Conservation (phyloP, 2,797 vertebrate species). For the Graptemys geographica region DNA sequence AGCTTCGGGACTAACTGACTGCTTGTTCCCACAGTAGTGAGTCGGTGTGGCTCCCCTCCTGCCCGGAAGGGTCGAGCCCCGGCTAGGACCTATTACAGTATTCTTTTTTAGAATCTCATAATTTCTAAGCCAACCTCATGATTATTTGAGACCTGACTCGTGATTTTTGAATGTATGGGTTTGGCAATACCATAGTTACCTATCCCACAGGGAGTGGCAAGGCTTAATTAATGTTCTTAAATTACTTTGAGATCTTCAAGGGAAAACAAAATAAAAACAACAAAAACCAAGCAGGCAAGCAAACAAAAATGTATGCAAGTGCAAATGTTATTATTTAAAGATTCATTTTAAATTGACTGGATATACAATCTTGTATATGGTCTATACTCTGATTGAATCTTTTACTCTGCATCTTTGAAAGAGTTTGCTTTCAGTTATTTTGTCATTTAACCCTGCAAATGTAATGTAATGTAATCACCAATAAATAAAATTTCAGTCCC, state of each 20-base stretch:
- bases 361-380: background rate
- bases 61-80: too few relatives aligned
- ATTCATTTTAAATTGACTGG: background rate
- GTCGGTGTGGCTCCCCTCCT: too few relatives aligned
- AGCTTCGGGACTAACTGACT: too few relatives aligned
- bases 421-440: background rate
- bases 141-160: background rate
- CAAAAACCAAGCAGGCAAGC: background rate
- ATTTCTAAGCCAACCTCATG: background rate
- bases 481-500: slow-evolving; percentile 50
- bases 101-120: background rate
- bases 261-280: too few relatives aligned
- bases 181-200: background rate
- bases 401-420: slow-evolving; percentile 44
- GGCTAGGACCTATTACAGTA: too few relatives aligned
- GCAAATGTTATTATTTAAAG: background rate
- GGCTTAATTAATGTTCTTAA: background rate
- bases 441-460: slow-evolving; percentile 50
- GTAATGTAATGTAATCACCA: background rate
- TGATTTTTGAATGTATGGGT: background rate
- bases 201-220: background rate
- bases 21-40: too few relatives aligned
- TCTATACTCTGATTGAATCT: slow-evolving; percentile 1
- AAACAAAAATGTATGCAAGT: background rate
- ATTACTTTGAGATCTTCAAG: background rate